phyloP scores from a whole-genome alignment of 2,888 invertebrate genomes.

The Aphidius colemani region DNA sequence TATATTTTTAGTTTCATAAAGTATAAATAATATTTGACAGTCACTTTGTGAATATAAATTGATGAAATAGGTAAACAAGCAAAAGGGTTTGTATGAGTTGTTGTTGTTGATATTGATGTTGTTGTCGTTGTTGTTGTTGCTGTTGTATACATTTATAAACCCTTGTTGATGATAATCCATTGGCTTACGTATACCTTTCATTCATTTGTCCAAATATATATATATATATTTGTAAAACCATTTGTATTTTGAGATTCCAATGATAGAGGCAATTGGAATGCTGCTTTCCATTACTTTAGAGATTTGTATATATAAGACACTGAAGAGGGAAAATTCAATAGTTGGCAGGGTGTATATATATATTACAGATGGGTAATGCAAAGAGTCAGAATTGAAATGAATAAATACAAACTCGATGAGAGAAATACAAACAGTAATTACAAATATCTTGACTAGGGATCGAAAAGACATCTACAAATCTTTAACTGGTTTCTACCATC shows the following conservation, averaged over 20 bases:
- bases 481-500: conserved; percentile 56
- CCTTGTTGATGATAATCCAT: conserved; percentile 32
- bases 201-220: conserved; percentile 23
- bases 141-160: too few species aligned
- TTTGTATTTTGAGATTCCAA: conserved; percentile 3
- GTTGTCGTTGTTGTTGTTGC: too few species aligned
- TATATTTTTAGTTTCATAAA: too few species aligned
- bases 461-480: conserved; percentile 60
- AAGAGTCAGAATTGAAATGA: conserved; percentile 14
- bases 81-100: too few species aligned
- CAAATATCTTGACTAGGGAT: conserved; percentile 58
- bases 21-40: too few species aligned
- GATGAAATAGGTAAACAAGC: too few species aligned
- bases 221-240: too few species aligned
- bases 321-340: conserved; percentile 42
- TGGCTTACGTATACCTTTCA: conserved; percentile 30
- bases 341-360: conserved; percentile 34
- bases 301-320: conserved; percentile 4
- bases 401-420: conserved; percentile 45
- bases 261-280: conserved; percentile 9
- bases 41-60: too few species aligned
- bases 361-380: conserved; percentile 32
- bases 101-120: too few species aligned
- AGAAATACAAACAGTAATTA: conserved; percentile 62
- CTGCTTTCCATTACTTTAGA: conserved; percentile 6